A percentile compares a stretch with the other conserved stretches of the same genome.
phyloP scores from a whole-genome alignment of 2,797 vertebrate genomes.

The Phalloptychus januarius region DNA sequence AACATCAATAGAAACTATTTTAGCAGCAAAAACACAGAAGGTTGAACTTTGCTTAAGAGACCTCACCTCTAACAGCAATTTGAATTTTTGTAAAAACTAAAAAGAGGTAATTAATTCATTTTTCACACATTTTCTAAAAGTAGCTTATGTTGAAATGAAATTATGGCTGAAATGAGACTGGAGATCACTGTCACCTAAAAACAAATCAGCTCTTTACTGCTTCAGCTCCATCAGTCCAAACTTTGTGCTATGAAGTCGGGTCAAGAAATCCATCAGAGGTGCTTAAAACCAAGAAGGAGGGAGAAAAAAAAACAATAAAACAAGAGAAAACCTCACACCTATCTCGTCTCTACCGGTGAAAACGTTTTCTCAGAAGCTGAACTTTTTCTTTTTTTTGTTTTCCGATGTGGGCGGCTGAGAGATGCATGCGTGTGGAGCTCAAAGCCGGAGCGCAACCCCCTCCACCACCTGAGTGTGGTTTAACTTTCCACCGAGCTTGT shows the following conservation, averaged over 20 bases:
- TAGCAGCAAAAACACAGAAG: background rate
- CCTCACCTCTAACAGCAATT: background rate
- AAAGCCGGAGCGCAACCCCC: slow-evolving; percentile 26
- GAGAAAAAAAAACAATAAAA: background rate
- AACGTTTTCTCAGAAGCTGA: slow-evolving; percentile 67
- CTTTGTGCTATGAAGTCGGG: background rate
- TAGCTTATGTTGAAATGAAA: background rate
- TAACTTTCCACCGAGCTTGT: slow-evolving; percentile 59
- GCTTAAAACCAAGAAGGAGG: slow-evolving; percentile 23
- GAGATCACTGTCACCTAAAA: background rate
- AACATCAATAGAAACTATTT: background rate
- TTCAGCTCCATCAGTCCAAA: background rate
- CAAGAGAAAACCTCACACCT: slow-evolving; percentile 13
- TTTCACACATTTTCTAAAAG: background rate
- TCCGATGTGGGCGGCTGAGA: slow-evolving; percentile 70
- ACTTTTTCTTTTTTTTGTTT: slow-evolving; percentile 40
- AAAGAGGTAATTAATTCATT: background rate
- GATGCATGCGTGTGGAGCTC: slow-evolving; percentile 34
- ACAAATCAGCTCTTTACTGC: background rate
- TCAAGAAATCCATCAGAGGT: slow-evolving; percentile 5
- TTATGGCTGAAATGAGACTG: background rate
- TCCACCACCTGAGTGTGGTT: slow-evolving; percentile 57
- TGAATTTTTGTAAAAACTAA: background rate
- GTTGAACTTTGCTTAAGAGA: background rate
- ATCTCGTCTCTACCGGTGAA: slow-evolving; percentile 21